Evolutionary conservation across 2,797 vertebrate species (phyloP), one percentile per base, ranked within the genome.

Genomic region (Melanotaenia trifasciata): DNA sequence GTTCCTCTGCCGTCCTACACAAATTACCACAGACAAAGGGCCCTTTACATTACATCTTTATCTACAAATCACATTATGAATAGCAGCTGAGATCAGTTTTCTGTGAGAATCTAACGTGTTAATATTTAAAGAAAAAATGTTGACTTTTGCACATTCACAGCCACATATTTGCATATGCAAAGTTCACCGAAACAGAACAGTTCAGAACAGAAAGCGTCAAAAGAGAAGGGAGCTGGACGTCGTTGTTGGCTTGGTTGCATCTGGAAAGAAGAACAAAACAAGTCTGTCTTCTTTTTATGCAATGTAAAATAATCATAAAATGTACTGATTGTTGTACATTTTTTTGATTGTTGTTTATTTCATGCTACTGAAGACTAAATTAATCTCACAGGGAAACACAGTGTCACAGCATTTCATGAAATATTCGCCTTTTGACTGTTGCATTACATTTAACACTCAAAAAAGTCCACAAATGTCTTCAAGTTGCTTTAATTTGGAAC

Each of bases 1-100:
- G 80, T 38, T 93, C 84, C 86, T 97, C 96, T 1, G 96, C 91
- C 0, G 61, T 75, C 76, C 96, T 97, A 83, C 16, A 77, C 16
- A 81, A 67, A 74, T 72, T 1, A 54, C 3, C 26, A 71, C 18
- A 67, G 14, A 78, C 45, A 73, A 80, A 67, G 60, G 14, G 5
- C 0, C 20, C 38, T 64, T 64, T 85, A 76, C 11, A 62, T 13
- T 62, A 4, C 30, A 38, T 28, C 71, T 67, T 38, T 13, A 62
- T 58, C 50, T 65, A 43, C 33, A 40, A 12, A 1, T 58, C 28
- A 20, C 16, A 38, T 20, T 32, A 20, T 13, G 5, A 26, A 59
- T 11, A 0, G 0, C 1, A 79, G 32, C 3, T 76, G 0, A n/a
- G 11, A 20, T 53, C 11, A 36, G 4, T 67, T 70, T 58, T 40